Evolutionary conservation across 2,797 vertebrate species (phyloP), one percentile per base, ranked within the genome.

Genomic region (Momotus momota): DNA sequence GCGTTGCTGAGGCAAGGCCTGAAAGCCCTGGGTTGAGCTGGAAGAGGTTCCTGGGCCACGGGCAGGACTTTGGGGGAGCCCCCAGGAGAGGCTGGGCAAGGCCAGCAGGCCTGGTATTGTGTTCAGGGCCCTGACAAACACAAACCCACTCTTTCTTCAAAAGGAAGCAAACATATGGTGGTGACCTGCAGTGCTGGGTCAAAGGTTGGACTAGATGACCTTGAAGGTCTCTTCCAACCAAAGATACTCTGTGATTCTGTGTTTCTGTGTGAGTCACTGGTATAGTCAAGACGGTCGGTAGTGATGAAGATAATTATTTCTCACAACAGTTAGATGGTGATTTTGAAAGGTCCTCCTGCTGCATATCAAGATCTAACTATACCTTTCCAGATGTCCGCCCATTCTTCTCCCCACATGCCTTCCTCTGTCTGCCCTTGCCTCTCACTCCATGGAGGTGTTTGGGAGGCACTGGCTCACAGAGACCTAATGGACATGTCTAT

Each of bases 371-470:
- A 57, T 57, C 60, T 40, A 69, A 33, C 27, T 8, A 5, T 7
- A n/a, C 31, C 22, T 79, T 81, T 77, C 38, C 14, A 43, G 16
- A 29, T 6, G 27, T 18, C 43, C 89, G 26, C 38, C 19, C 26
- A 54, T 26, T 9, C 73, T 86, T 31, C 43, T 73, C 19, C 35
- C 52, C 21, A 64, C 48, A 11, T 3, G 1, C 3, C 16, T 45
- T 85, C 33, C 38, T 72, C 60, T 75, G 27, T 13, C 38, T 2
- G 4, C 16, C 8, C n/a, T 29, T 20, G 91, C 31, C 45, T 66
- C 29, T 79, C 33, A 6, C 25, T 58, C n/a, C 45, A 23, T 6
- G 9, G 16, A 51, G 17, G 26, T 0, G 0, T 66, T 81, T 62
- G 43, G 64, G 35, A 82, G 85, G 60, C 16, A 14, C 6, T 52